Conservation (phyloP, 2,888 invertebrate genomes). For the Coecobrya sp. region DNA sequence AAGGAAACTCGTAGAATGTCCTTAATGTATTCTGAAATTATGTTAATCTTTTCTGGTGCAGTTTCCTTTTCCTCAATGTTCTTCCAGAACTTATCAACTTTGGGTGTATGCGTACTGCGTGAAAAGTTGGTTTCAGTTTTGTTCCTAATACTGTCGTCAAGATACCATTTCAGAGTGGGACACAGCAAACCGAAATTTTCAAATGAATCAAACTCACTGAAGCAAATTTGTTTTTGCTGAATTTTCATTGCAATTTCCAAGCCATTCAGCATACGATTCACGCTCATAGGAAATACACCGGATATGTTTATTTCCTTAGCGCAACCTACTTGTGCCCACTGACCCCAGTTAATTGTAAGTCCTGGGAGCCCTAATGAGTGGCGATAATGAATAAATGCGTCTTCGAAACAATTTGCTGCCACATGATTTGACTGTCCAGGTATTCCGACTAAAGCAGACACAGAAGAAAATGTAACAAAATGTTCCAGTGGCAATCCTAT, state of each 20-base stretch:
- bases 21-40: too few relatives aligned
- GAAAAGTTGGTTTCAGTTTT: not conserved
- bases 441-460: not conserved
- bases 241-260: constrained; percentile 54
- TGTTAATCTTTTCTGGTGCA: too few relatives aligned
- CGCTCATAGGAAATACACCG: constrained; percentile 63
- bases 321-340: constrained; percentile 75
- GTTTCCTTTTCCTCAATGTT: constrained; percentile 30
- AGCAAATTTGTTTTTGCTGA: constrained; percentile 39
- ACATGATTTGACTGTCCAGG: constrained; percentile 69
- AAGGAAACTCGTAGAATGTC: too few relatives aligned
- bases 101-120: not conserved
- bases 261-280: constrained; percentile 31
- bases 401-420: constrained; percentile 73
- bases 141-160: constrained; percentile 61
- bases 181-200: not conserved
- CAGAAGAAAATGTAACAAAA: constrained; percentile 57
- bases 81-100: constrained; percentile 69
- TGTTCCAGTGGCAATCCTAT: constrained; percentile 52
- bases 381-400: constrained; percentile 58
- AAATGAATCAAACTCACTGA: constrained; percentile 42
- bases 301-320: constrained; percentile 64
- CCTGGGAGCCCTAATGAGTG: constrained; percentile 61
- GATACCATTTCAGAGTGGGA: constrained; percentile 26
- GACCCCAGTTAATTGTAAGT: constrained; percentile 76